phyloP scores from a whole-genome alignment of 2,797 vertebrate species.

The Lithobates sylvaticus region DNA sequence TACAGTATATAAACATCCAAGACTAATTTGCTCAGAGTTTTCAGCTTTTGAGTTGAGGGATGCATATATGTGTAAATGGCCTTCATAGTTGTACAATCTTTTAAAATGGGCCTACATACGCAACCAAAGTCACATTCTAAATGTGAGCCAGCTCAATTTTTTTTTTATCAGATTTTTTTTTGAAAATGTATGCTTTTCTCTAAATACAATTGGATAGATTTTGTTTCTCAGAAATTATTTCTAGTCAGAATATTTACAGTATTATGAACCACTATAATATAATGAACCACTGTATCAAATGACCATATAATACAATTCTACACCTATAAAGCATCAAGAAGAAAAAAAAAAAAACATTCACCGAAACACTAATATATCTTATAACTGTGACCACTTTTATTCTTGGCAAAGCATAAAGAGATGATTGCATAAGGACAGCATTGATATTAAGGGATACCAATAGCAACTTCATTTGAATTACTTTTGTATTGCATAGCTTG shows the following conservation, averaged over 20 bases:
- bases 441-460: too few relatives aligned
- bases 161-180: neutral
- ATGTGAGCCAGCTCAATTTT: neutral
- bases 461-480: neutral
- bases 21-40: neutral
- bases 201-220: neutral
- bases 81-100: neutral
- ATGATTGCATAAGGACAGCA: neutral
- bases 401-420: neutral
- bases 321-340: too few relatives aligned
- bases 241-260: neutral
- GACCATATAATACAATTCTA: neutral
- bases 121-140: neutral
- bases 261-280: neutral
- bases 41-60: neutral
- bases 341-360: neutral
- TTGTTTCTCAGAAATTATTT: neutral
- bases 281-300: neutral
- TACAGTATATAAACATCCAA: neutral
- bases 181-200: neutral
- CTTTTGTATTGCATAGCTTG: neutral
- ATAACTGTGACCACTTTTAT: neutral
- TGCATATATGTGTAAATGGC: neutral
- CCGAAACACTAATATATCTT: neutral
- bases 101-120: neutral